Evolutionary conservation across 2,888 invertebrate genomes (phyloP).

Genomic region (Drosophila robusta): DNA sequence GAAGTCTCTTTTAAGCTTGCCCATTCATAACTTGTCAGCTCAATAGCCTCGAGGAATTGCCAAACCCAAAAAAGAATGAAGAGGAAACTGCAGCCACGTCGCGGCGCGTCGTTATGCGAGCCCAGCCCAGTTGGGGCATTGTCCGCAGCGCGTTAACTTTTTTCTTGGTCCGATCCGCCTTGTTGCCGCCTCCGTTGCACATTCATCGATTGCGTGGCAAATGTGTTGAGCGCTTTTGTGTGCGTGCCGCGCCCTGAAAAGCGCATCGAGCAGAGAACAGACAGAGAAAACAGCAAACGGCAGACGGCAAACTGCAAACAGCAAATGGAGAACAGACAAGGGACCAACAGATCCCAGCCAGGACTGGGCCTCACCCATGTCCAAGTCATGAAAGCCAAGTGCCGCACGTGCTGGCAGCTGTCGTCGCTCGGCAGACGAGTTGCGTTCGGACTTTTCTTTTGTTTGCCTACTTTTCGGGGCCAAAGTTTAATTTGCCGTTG

Average conservation of each 20-base stretch:
- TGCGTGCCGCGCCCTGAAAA: conserved; percentile 51
- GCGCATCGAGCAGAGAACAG: conserved; percentile 21
- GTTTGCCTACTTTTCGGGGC: conserved; percentile 30
- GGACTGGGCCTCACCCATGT: not conserved
- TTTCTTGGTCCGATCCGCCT: conserved; percentile 21
- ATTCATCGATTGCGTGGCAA: conserved; percentile 26
- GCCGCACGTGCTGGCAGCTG: conserved; percentile 30
- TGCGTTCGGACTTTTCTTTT: conserved; percentile 15
- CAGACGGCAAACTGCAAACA: not conserved
- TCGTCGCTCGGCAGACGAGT: conserved; percentile 1
- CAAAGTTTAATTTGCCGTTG: conserved; percentile 42
- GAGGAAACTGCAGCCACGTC: not conserved
- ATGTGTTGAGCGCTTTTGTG: conserved; percentile 28
- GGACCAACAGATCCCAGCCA: not conserved
- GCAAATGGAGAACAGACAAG: conserved; percentile 1
- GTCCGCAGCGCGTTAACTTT: conserved; percentile 28
- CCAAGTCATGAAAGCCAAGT: conserved; percentile 13
- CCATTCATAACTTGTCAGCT: conserved; percentile 23
- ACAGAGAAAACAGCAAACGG: too few relatives aligned
- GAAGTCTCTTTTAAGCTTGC: not conserved
- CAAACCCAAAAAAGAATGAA: not conserved
- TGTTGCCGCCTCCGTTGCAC: conserved; percentile 11
- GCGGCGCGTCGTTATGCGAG: conserved; percentile 1
- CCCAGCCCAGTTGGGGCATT: conserved; percentile 27
- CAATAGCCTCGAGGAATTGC: conserved; percentile 9